These are phyloP conservation scores for Amblyornis subalaris DNA, from an alignment of 2,113 vertebrate species.

Conservation along the genomic window DNA sequence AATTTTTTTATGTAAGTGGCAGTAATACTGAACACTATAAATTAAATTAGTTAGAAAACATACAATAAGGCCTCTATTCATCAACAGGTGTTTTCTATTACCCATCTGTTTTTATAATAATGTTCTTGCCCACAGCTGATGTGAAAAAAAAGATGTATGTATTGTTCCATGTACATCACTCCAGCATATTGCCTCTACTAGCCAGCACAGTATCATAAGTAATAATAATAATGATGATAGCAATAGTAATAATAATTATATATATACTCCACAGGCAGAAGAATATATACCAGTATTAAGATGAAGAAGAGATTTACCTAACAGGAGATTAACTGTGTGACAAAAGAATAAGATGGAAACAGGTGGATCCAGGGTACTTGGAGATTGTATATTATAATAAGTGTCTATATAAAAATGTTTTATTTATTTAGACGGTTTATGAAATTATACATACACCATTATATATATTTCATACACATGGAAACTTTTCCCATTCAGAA, in stretches of 20 bases:
- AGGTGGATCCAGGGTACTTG: background rate
- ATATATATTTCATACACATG: background rate
- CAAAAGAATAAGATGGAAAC: background rate
- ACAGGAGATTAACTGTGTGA: background rate
- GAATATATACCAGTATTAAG: background rate
- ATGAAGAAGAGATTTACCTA: background rate
- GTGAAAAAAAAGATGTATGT: background rate
- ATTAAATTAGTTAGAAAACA: background rate
- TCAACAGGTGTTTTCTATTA: background rate
- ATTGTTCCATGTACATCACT: background rate
- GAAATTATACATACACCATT: background rate
- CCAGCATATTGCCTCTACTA: background rate
- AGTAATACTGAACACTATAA: background rate
- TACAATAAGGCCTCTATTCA: background rate
- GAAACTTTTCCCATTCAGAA: background rate
- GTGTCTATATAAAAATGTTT: background rate
- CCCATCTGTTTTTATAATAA: background rate
- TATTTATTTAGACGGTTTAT: background rate
- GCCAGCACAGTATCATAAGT: background rate
- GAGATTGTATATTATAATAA: background rate
- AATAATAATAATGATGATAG: background rate
- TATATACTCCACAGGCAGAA: background rate
- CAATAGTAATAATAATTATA: background rate
- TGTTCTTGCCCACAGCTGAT: background rate
- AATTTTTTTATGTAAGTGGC: background rate